Base-by-base conservation (phyloP, 2,888 invertebrate genomes). In the Apamea monoglypha region DNA sequence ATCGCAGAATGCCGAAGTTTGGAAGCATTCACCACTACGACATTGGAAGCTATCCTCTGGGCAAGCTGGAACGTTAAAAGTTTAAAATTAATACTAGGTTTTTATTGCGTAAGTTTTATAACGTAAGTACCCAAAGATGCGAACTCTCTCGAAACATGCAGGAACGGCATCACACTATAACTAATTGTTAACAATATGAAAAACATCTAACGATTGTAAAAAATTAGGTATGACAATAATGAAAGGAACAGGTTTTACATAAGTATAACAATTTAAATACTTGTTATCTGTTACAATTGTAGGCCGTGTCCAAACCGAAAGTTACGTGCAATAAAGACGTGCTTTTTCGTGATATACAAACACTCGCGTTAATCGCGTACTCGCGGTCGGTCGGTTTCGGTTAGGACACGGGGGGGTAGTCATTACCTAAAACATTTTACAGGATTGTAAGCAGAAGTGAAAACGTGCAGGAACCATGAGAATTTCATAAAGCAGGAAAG, bases 41-140 rank as follows among this genome's bases (percentile, higher is more conserved):
- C 99, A 99, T 83, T 97, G 97, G 96, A 98, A 98, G 91, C 98
- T 97, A 89, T 97, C 97, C 3, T 93, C 87, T 18, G 94, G 93
- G 93, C 98, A 98, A 88, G 97, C 98, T 98, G 87, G 79, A 81
- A 93, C 88, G 75, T 77, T 79, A 87, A 82, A 77, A 68, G 18
- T 1, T 0, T 56, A 16, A 10, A 12, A 74, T 81, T 76, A 83
- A 36, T 63, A 0, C n/a, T 8, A 2, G 21, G 72, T 6, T 53
- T 56, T 18, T 5, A 50, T 53, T 47, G 1, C 29, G 6, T 47
- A n/a, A 21, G n/a, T 36, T 10, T 36, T 14, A 5, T 36, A 21
- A 32, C 56, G 4, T 63, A 53, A 25, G 12, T 61, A 53, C 4
- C 16, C 21, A 44, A 53, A 32, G 18, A 47, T 29, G 29, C 16